Conservation (phyloP, 1,140 invertebrate species). For the Drosophila pectinifera region DNA sequence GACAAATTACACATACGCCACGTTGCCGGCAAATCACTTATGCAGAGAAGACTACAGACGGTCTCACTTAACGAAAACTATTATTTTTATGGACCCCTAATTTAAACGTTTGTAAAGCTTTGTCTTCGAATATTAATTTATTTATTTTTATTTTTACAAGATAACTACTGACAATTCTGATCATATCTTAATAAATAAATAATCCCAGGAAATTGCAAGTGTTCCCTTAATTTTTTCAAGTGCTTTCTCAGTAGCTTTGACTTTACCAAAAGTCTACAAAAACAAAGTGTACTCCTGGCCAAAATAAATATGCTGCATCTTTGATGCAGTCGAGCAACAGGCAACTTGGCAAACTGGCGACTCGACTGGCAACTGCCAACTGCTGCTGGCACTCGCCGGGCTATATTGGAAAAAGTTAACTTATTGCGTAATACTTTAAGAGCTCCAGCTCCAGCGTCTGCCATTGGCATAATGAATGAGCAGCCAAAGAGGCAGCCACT, state of each 20-base stretch:
- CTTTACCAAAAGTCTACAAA: conserved; percentile 22
- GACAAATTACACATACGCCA: conserved; percentile 80
- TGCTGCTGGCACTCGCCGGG: conserved; percentile 51
- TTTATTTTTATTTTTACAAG: too few species aligned
- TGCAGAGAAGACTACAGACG: conserved; percentile 35
- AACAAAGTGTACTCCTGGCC: conserved; percentile 36
- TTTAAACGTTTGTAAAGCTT: too few species aligned
- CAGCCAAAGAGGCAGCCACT: conserved; percentile 55
- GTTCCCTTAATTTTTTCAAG: background rate
- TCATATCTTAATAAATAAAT: background rate
- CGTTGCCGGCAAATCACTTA: conserved; percentile 69
- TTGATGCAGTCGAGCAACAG: conserved; percentile 54
- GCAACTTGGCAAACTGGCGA: conserved; percentile 29
- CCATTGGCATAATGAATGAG: conserved; percentile 80
- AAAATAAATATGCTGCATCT: conserved; percentile 60
- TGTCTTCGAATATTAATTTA: too few species aligned
- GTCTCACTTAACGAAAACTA: background rate
- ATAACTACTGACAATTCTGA: too few species aligned
- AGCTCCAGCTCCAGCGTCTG: conserved; percentile 52
- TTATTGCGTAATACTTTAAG: conserved; percentile 79
- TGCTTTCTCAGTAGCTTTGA: conserved; percentile 24
- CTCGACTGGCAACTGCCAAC: conserved; percentile 58
- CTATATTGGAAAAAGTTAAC: conserved; percentile 72
- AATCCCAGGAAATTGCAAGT: background rate
- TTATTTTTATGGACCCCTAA: too few species aligned